These are phyloP conservation scores for Helicolenus hilgendorfi DNA, from an alignment of 2,797 vertebrate species.

Conservation along the genomic window DNA sequence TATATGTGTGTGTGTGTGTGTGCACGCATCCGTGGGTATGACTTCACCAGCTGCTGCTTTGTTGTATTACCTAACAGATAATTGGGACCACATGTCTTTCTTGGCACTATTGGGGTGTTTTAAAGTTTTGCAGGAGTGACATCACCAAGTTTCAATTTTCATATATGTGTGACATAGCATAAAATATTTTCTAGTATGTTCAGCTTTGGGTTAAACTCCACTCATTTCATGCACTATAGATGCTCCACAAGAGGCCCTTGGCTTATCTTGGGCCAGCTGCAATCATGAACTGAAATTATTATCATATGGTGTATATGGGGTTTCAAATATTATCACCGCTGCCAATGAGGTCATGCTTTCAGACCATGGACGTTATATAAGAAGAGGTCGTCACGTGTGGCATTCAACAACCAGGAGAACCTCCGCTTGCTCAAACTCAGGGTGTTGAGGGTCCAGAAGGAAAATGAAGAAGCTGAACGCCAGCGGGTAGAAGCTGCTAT, in stretches of 20 bases:
- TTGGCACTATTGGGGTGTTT: conserved; percentile 37
- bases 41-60: conserved; percentile 77
- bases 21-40: conserved; percentile 37
- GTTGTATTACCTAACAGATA: conserved; percentile 86
- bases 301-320: not conserved
- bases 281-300: not conserved
- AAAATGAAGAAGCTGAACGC: too few relatives aligned
- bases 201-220: not conserved
- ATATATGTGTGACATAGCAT: conserved; percentile 37
- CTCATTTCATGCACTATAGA: not conserved
- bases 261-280: not conserved
- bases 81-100: conserved; percentile 84
- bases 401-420: too few relatives aligned
- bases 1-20: not conserved
- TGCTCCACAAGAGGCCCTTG: not conserved
- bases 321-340: not conserved
- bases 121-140: conserved; percentile 50
- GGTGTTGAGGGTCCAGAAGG: too few relatives aligned
- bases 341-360: not conserved
- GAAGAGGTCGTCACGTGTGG: too few relatives aligned
- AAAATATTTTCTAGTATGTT: conserved; percentile 3
- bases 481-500: too few relatives aligned
- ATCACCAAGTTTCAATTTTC: conserved; percentile 58
- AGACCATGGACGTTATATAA: not conserved
- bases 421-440: too few relatives aligned